phyloP scores from a whole-genome alignment of 1,140 invertebrate species.

The Araneus ventricosus region DNA sequence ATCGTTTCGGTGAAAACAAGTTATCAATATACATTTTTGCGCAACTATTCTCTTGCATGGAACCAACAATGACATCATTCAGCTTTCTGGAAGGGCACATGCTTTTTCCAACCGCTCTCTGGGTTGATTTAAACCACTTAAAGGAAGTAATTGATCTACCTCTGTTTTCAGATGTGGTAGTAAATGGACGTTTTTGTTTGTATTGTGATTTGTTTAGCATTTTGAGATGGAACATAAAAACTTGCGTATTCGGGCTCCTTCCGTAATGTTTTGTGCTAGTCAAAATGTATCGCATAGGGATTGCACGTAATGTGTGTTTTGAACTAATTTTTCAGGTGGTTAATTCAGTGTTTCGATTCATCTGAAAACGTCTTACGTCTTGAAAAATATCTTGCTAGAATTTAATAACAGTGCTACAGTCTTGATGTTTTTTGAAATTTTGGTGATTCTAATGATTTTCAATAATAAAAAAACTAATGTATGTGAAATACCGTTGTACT shows the following conservation, averaged over 20 bases:
- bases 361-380: neutral
- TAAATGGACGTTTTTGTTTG: neutral
- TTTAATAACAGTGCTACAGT: too few species aligned
- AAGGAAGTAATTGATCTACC: conserved; percentile 31
- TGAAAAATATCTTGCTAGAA: too few species aligned
- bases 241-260: neutral
- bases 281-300: neutral
- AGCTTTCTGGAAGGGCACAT: neutral
- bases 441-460: too few species aligned
- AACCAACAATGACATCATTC: conserved; percentile 19
- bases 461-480: too few species aligned
- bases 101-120: neutral
- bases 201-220: neutral
- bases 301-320: neutral
- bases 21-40: conserved; percentile 41
- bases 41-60: neutral
- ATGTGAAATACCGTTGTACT: too few species aligned
- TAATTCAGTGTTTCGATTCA: neutral
- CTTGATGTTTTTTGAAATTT: too few species aligned
- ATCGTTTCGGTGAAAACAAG: conserved; percentile 33
- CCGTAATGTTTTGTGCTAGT: neutral
- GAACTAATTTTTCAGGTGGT: neutral
- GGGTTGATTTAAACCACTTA: conserved; percentile 23
- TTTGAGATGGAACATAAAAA: neutral
- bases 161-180: neutral